Percentiles rank a stretch among this genome's conserved stretches.
phyloP scores from a whole-genome alignment of 2,888 invertebrate species.

The Chymomyza caudatula region DNA sequence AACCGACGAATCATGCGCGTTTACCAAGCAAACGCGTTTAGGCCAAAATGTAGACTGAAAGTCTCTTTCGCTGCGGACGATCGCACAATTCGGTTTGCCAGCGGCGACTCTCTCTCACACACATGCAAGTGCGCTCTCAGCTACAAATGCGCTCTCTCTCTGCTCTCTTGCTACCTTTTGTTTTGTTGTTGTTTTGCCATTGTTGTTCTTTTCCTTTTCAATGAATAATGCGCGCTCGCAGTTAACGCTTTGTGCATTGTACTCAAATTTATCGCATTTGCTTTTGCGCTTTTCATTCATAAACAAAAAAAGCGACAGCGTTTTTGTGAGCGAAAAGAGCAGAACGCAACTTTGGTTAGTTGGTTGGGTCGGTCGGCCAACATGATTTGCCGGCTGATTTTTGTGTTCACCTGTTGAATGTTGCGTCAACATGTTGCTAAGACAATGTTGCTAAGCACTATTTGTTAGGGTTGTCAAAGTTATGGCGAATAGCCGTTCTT shows the following conservation, averaged over 20 bases:
- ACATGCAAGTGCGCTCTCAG: neutral
- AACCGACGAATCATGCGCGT: constrained; percentile 42
- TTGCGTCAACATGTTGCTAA: neutral
- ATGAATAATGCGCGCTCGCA: neutral
- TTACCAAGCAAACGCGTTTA: constrained; percentile 70
- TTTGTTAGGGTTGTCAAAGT: neutral
- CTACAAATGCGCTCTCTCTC: constrained; percentile 5
- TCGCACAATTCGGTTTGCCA: constrained; percentile 13
- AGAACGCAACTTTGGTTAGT: neutral
- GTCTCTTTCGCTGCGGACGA: constrained; percentile 25
- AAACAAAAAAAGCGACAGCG: constrained; percentile 55
- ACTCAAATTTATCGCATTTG: constrained; percentile 57
- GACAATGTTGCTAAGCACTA: neutral
- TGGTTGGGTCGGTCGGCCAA: neutral
- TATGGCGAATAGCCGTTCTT: no score
- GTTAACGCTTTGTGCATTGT: constrained; percentile 9
- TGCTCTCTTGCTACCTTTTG: neutral
- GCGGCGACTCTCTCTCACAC: constrained; percentile 10
- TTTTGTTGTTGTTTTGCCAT: constrained; percentile 30
- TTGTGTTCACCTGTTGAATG: neutral
- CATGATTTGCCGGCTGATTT: neutral
- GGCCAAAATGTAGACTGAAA: constrained; percentile 73
- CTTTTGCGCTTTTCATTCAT: constrained; percentile 66
- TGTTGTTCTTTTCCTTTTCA: constrained; percentile 31
- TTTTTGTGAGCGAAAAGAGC: neutral